These are phyloP conservation scores for Pipistrellus pipistrellus DNA, from an alignment of 2,797 vertebrate species.

Conservation along the genomic window DNA sequence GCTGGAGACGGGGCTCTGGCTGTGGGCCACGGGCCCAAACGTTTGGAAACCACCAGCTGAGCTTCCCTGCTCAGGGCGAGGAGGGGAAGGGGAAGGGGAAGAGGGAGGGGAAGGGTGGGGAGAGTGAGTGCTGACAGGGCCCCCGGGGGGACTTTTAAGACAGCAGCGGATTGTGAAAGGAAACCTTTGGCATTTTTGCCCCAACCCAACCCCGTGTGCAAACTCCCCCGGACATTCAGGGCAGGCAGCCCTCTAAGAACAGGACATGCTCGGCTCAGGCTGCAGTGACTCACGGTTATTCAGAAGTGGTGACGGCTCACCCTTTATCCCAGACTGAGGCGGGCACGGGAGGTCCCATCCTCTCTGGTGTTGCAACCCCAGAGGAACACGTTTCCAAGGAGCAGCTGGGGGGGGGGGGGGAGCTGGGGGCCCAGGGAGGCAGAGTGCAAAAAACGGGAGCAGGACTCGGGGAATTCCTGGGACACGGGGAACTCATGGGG, in stretches of 20 bases:
- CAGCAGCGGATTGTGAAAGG: background rate
- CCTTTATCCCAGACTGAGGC: background rate
- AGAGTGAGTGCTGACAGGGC: accelerated
- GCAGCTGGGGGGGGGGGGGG: background rate
- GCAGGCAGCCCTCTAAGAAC: background rate
- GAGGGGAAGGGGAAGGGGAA: no score
- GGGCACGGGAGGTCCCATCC: background rate
- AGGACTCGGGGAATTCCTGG: accelerated
- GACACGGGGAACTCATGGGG: no score
- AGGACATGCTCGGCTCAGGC: constrained; percentile 10
- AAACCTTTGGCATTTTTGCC: background rate
- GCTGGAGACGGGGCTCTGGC: background rate
- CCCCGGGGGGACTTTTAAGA: background rate
- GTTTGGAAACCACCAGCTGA: background rate
- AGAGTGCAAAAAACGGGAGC: accelerated
- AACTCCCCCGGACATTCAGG: background rate
- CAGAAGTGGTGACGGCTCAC: background rate
- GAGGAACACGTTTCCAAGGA: background rate
- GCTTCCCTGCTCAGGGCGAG: no score
- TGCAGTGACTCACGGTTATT: constrained; percentile 17
- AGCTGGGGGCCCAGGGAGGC: background rate
- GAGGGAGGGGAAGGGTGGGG: no score
- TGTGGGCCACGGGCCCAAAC: no score
- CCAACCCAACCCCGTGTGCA: background rate
- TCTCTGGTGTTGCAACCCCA: background rate